These are phyloP conservation scores for Dendroctonus valens DNA, from an alignment of 1,140 invertebrate species.

Conservation along the genomic window DNA sequence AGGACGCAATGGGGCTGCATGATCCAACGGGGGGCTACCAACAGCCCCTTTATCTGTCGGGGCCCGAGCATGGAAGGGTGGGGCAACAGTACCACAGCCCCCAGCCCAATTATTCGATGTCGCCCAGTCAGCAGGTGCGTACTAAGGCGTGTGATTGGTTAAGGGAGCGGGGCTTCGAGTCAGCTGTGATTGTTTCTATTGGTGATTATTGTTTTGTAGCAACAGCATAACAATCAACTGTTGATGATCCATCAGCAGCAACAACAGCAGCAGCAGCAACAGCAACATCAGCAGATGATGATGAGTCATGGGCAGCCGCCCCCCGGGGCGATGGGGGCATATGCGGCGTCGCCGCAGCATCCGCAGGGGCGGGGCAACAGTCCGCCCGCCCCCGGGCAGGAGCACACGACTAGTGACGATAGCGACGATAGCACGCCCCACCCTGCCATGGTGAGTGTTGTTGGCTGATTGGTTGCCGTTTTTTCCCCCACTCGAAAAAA, in stretches of 20 bases:
- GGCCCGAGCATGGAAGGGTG: constrained; percentile 57
- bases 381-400: constrained; percentile 58
- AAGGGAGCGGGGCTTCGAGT: no score
- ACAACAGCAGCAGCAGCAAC: constrained; percentile 47
- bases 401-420: constrained; percentile 77
- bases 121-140: constrained; percentile 38
- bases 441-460: constrained; percentile 60
- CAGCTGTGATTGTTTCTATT: no score
- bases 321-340: constrained; percentile 49
- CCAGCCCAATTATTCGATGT: constrained; percentile 47
- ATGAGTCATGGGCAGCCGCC: constrained; percentile 58
- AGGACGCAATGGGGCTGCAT: constrained; percentile 63
- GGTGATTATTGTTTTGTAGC: constrained; percentile 49
- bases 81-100: constrained; percentile 49
- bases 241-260: constrained; percentile 53
- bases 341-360: constrained; percentile 58
- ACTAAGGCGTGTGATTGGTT: no score
- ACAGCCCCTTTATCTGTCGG: constrained; percentile 66
- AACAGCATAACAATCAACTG: constrained; percentile 62
- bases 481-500: no score
- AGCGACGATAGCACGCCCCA: constrained; percentile 84
- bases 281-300: constrained; percentile 60
- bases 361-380: constrained; percentile 60
- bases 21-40: constrained; percentile 66
- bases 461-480: background rate